Evolutionary conservation across 1,140 invertebrate species (phyloP), one percentile per base, ranked within the genome.

Genomic region (Metopolophium dirhodum): DNA sequence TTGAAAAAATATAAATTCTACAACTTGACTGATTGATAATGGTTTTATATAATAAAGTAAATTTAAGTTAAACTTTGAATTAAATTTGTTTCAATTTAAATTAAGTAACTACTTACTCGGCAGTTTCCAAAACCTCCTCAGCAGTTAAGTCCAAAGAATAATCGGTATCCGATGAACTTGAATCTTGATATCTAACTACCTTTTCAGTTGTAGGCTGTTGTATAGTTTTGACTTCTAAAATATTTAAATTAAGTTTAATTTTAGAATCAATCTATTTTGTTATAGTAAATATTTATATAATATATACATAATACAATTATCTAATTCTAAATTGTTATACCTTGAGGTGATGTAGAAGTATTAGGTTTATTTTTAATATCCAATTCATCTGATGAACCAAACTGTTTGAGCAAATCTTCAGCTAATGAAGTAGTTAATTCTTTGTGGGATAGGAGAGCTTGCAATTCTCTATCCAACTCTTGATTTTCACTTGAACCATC

Each of bases 331-430:
- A 37, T 41, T 41, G 11, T 41, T 4, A 11, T 92, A 94, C 93
- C 91, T 94, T 88, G 82, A 37, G 90, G 26, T 37, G 90, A 8
- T 88, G 85, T 47, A 51, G 49, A 30, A 23, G 77, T 85, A 23
- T 86, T 86, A 51, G 91, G 37, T 86, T 93, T 87, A 11, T 85
- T 90, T 51, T 93, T 93, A 93, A 86, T 91, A 77, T 92, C 77
- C 22, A 91, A 85, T 41, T 83, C 92, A 90, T 93, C 94, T 7
- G 94, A 94, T 22, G 97, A 97, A 4, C 97, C 97, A 94, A 98
- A 97, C 94, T 98, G 97, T 95, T 98, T 98, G 77, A 98, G 95
- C 57, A 98, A 95, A 95, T 98, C 97, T 95, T 98, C 98, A 68
- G 97, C 97, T 86, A 98, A 95, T 30, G 97, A 97, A 30, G 97